Base-by-base conservation (phyloP, 2,797 vertebrate species). In the Emys orbicularis region DNA sequence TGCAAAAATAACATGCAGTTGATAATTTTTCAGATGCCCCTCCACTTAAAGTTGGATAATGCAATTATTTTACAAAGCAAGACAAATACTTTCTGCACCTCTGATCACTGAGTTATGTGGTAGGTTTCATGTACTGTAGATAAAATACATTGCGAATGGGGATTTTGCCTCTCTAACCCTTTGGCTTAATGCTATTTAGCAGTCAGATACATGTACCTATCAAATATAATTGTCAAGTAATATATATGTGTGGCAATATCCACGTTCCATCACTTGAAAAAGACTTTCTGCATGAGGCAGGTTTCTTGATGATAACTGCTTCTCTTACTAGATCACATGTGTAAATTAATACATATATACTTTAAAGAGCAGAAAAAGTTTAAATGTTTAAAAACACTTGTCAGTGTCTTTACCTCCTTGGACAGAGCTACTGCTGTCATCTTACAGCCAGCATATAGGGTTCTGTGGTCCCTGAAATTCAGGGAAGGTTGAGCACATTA, bases 401-500 rank as follows among this genome's bases (percentile, higher is more conserved):
- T 59, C 34, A 85, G 83, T 52, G 18, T 9, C 41, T 83, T 89
- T 74, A 8, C 23, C 68, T 86, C n/a, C 19, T 9, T 44, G 12
- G 44, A 13, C 21, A 93, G 12, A 6, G 76, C 5, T 41, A 41
- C n/a, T 72, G n/a, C 34, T 72, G n/a, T 25, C 5, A 72, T 41
- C n/a, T 72, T 72, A 25, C 88, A 4, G 34, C 15, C 34, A 29
- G 57, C 86, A 49, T 3, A 1, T 31, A 53, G 41, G n/a, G 47
- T 54, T 77, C n/a, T 88, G 11, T 83, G 54, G 12, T 84, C 50
- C 81, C 15, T 47, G 84, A 84, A 77, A 52, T 77, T 92, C 25
- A n/a, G 79, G 88, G 83, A 83, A 83, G 29, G 27, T 86, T 85
- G n/a, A 96, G 83, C 95, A 57, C 79, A 94, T 96, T 95, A 89